Evolutionary conservation across 2,888 invertebrate genomes (phyloP).

Genomic region (Acanthococcus lagerstroemiae): DNA sequence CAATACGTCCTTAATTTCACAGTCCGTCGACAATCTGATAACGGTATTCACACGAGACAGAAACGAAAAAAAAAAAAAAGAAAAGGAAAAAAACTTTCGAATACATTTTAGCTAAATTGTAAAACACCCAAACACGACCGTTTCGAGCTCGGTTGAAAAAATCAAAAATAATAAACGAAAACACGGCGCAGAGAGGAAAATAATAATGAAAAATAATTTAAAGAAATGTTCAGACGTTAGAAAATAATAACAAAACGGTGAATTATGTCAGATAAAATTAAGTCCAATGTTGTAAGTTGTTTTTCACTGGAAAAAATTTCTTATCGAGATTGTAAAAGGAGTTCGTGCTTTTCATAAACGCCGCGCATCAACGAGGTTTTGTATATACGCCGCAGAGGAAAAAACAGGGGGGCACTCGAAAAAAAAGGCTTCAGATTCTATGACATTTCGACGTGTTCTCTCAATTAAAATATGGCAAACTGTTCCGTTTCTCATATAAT

Average conservation of each 20-base stretch:
- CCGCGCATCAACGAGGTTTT: constrained; percentile 16
- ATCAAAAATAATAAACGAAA: neutral
- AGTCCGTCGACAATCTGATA: too few species aligned
- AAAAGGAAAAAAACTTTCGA: too few species aligned
- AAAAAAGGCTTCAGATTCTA: constrained; percentile 20
- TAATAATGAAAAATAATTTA: neutral
- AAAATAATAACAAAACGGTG: constrained; percentile 13
- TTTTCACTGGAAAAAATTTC: constrained; percentile 11
- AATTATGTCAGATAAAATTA: constrained; percentile 25
- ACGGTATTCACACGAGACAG: too few species aligned
- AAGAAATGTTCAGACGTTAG: constrained; percentile 5
- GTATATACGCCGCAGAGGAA: neutral
- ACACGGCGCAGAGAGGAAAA: neutral
- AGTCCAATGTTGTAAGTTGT: constrained; percentile 17
- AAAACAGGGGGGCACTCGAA: neutral
- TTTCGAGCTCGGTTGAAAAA: too few species aligned
- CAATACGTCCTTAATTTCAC: too few species aligned
- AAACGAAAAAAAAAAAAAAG: too few species aligned
- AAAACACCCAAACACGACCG: too few species aligned
- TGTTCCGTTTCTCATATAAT: constrained; percentile 24
- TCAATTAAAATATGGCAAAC: constrained; percentile 29
- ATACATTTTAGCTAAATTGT: too few species aligned
- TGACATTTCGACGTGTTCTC: constrained; percentile 27
- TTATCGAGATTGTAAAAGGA: constrained; percentile 22
- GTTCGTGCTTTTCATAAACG: constrained; percentile 24